Percentiles rank a stretch among this genome's conserved stretches.
These are phyloP conservation scores for Zootermopsis nevadensis DNA, from an alignment of 2,888 invertebrate genomes.

Conservation along the genomic window DNA sequence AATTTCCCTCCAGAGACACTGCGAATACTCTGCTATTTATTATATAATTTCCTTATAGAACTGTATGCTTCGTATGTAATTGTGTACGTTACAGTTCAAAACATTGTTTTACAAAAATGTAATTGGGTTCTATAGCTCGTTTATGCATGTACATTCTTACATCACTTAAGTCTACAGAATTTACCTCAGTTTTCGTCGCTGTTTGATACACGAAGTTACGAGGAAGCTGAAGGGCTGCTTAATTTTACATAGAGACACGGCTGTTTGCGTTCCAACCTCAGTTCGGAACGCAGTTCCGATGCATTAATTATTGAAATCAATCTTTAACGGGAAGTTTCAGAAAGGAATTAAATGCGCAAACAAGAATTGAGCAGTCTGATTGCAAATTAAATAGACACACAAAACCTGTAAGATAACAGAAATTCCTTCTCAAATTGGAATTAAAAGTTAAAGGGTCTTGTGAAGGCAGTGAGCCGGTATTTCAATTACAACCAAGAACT, in stretches of 20 bases:
- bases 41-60: too few relatives aligned
- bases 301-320: conserved; percentile 34
- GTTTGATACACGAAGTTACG: neutral
- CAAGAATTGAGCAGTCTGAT: conserved; percentile 14
- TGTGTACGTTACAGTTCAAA: too few relatives aligned
- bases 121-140: neutral
- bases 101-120: too few relatives aligned
- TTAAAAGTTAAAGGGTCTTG: neutral
- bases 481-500: neutral
- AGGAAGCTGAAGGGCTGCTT: neutral
- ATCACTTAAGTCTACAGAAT: neutral
- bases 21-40: too few relatives aligned
- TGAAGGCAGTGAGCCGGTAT: neutral
- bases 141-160: neutral
- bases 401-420: neutral
- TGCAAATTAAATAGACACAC: neutral
- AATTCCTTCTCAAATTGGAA: neutral
- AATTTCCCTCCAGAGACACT: too few relatives aligned
- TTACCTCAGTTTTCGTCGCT: neutral
- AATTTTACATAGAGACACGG: neutral
- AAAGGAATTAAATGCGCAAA: neutral
- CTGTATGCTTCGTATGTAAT: too few relatives aligned
- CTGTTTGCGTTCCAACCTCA: neutral
- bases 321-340: neutral
- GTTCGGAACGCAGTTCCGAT: neutral